A percentile compares a stretch with the other conserved stretches of the same genome.
phyloP scores from a whole-genome alignment of 2,797 vertebrate species.

The Masticophis lateralis region DNA sequence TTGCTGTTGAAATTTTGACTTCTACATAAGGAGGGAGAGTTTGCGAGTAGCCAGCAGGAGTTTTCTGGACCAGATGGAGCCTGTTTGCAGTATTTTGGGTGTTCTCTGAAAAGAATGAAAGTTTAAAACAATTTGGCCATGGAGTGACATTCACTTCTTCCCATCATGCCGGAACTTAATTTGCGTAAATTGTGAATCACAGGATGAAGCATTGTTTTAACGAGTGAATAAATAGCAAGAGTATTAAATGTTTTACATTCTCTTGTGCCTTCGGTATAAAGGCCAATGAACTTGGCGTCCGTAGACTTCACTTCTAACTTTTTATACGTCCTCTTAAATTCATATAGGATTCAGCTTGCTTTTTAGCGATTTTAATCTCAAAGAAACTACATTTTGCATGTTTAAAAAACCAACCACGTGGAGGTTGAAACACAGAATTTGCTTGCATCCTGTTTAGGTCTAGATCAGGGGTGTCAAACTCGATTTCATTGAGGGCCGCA shows the following conservation, averaged over 20 bases:
- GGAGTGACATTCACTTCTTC: neutral
- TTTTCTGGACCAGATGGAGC: neutral
- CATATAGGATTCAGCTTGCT: neutral
- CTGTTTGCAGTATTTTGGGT: neutral
- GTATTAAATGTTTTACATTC: neutral
- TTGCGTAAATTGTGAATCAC: neutral
- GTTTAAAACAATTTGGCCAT: neutral
- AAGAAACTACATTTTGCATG: neutral
- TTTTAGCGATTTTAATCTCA: neutral
- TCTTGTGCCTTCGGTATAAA: accelerated
- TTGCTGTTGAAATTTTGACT: neutral
- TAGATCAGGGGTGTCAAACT: neutral
- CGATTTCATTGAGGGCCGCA: too few species aligned
- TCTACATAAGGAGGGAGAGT: neutral
- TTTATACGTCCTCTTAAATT: neutral
- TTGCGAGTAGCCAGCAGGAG: too few species aligned
- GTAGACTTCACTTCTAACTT: neutral
- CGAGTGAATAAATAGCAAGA: neutral
- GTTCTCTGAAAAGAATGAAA: neutral
- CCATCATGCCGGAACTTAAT: neutral
- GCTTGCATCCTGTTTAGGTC: neutral
- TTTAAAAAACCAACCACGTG: neutral
- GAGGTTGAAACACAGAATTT: neutral
- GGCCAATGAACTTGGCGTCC: neutral
- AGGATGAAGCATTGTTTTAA: neutral